Evolutionary conservation across 2,113 vertebrate genomes (phyloP), one percentile per base, ranked within the genome.

Genomic region (Entomyzon cyanotis): DNA sequence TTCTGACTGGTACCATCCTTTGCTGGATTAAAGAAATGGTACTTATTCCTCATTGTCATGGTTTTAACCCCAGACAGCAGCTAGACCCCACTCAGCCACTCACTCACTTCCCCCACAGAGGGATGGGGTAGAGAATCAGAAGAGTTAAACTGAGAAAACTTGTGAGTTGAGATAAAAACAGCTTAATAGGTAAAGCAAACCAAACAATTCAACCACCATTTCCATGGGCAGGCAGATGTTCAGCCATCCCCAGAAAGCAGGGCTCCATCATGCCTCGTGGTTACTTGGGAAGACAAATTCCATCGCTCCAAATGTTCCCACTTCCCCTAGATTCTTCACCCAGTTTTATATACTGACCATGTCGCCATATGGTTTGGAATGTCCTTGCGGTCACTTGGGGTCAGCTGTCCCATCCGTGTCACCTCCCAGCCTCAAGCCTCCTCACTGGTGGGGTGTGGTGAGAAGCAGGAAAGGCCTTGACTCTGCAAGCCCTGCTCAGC

Each of bases 101-200:
- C 0, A 0, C 41, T 75, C 55, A 42, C 15, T 75, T 11, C 4
- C 9, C 11, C 5, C 4, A 2, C 9, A 19, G 7, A 25, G 35
- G 27, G 27, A 25, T 44, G 23, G 16, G 3, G 27, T 20, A 18
- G 47, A 55, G 31, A 62, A 42, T 44, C 11, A 55, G 41, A 55
- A 7, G 16, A 63, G 22, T 33, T 37, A 56, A 84, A 63, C 18
- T 14, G 25, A 63, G 49, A 50, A 50, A 81, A 69, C 16, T 39
- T 42, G 15, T 1, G 12, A 15, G 5, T 7, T 56, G 42, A n/a
- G 42, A 15, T 39, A 35, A 63, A 69, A 68, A 44, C 23, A 69
- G 33, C 39, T 52, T 50, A 27, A 3, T 1, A 50, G 37, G 14
- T 69, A 39, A 81, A 30, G 22, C 11, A 60, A 62, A 76, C 15